phyloP scores from a whole-genome alignment of 1,140 invertebrate genomes.

The Drosophila ficusphila region DNA sequence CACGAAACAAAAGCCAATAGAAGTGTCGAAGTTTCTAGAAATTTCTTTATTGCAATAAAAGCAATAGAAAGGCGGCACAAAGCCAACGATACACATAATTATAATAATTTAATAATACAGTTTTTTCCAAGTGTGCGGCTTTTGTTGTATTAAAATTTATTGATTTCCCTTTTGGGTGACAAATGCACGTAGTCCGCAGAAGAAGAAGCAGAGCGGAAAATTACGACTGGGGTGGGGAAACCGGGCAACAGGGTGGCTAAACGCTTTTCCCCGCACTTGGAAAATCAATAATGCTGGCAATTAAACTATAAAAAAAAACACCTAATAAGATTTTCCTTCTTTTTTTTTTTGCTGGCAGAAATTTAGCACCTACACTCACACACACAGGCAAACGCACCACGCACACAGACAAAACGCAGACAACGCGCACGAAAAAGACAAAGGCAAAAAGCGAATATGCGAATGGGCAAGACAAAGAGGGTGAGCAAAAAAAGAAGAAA shows the following conservation, averaged over 20 bases:
- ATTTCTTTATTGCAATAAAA: neutral
- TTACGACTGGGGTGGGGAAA: neutral
- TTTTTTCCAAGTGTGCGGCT: slow-evolving; percentile 22
- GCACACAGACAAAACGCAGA: slow-evolving; percentile 24
- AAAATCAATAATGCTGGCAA: slow-evolving; percentile 49
- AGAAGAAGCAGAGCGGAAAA: slow-evolving; percentile 7
- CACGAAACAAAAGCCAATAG: neutral
- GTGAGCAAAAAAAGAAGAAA: slow-evolving; percentile 26
- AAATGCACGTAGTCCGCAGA: slow-evolving; percentile 43
- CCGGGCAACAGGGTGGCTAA: neutral
- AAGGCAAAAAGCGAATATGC: slow-evolving; percentile 35
- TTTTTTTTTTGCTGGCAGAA: slow-evolving; percentile 14
- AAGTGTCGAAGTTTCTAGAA: slow-evolving; percentile 1
- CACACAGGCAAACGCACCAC: slow-evolving; percentile 12
- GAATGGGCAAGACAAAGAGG: slow-evolving; percentile 41
- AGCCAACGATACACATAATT: neutral
- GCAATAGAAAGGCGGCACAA: neutral
- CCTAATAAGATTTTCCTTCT: slow-evolving; percentile 38
- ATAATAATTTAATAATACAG: neutral
- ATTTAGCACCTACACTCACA: slow-evolving; percentile 13
- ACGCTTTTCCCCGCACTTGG: neutral
- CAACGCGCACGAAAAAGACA: slow-evolving; percentile 46
- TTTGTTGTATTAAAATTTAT: slow-evolving; percentile 67
- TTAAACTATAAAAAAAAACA: slow-evolving; percentile 24
- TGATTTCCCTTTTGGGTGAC: slow-evolving; percentile 64